phyloP scores from a whole-genome alignment of 30 jellyfish, hydroid and myxozoan species.

The Pseudorhiza aurosa region DNA sequence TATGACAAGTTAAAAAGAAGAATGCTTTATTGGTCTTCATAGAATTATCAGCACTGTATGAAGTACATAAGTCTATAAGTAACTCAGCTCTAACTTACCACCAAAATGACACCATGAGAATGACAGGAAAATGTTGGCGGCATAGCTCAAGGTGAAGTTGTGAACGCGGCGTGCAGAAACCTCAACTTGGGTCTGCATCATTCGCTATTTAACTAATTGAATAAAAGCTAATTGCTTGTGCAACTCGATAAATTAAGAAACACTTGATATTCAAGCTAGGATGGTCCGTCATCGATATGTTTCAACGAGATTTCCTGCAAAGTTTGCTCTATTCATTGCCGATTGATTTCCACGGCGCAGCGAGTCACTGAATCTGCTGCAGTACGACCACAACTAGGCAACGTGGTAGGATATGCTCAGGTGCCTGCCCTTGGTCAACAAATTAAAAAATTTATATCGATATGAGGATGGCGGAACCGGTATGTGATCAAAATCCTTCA shows the following conservation, averaged over 20 bases:
- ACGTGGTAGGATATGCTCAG: conserved; percentile 5
- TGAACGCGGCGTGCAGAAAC: not conserved
- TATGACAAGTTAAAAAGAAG: too few relatives aligned
- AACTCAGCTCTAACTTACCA: not conserved
- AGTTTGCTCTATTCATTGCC: not conserved
- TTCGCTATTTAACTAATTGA: not conserved
- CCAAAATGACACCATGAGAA: not conserved
- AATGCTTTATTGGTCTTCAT: too few relatives aligned
- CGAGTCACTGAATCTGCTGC: not conserved
- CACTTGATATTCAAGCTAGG: conserved; percentile 10
- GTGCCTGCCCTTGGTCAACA: conserved; percentile 34
- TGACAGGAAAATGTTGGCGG: conserved; percentile 5
- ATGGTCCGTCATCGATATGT: conserved; percentile 3
- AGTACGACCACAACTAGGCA: not conserved
- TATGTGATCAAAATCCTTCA: not conserved
- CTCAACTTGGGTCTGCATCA: not conserved
- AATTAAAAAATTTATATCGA: not conserved
- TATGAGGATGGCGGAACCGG: not conserved
- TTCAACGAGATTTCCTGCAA: not conserved
- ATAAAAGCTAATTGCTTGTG: not conserved
- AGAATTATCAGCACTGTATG: too few relatives aligned
- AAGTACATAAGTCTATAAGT: too few relatives aligned
- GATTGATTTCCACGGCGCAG: not conserved
- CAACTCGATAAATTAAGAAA: not conserved
- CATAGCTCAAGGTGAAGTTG: not conserved